These are phyloP conservation scores for Rhadinocentrus ornatus DNA, from an alignment of 2,797 vertebrate genomes.

Conservation along the genomic window DNA sequence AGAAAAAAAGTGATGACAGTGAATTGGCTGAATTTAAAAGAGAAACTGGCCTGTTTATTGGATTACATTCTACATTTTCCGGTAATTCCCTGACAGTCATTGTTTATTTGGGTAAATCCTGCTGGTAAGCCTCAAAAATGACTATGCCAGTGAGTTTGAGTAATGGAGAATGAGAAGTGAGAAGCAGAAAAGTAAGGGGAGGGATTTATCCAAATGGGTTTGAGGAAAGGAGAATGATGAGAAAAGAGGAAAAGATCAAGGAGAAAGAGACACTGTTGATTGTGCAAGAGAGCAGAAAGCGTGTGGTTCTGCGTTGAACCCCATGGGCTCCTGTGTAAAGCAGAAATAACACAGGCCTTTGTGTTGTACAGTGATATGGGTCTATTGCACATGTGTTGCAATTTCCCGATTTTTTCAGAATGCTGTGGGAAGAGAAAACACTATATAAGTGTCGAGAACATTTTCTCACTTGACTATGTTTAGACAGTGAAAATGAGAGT, in stretches of 20 bases:
- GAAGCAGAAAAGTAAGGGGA: constrained; percentile 43
- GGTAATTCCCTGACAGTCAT: constrained; percentile 70
- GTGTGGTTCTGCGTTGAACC: constrained; percentile 73
- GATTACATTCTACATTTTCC: constrained; percentile 76
- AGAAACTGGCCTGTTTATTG: constrained; percentile 76
- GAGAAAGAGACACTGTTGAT: constrained; percentile 69
- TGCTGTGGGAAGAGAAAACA: constrained; percentile 77
- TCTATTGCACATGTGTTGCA: constrained; percentile 80
- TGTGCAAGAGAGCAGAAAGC: constrained; percentile 75
- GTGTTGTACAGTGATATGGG: constrained; percentile 72
- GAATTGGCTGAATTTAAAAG: constrained; percentile 32
- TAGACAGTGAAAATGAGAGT: constrained; percentile 76
- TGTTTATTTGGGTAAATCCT: constrained; percentile 70
- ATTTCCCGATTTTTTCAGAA: constrained; percentile 76
- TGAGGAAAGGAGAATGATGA: constrained; percentile 58
- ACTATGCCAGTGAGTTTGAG: constrained; percentile 54
- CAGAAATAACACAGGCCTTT: constrained; percentile 79
- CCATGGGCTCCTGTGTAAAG: constrained; percentile 74
- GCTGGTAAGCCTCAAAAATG: constrained; percentile 49
- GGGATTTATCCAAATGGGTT: constrained; percentile 47
- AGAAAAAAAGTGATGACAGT: constrained; percentile 31
- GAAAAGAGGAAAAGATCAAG: constrained; percentile 71
- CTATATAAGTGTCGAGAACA: constrained; percentile 70
- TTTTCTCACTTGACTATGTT: constrained; percentile 78
- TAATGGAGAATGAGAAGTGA: constrained; percentile 58